A percentile compares a stretch with the other conserved stretches of the same genome.
These are phyloP conservation scores for Dynastes grantii DNA, from an alignment of 2,888 invertebrate species.

Conservation along the genomic window DNA sequence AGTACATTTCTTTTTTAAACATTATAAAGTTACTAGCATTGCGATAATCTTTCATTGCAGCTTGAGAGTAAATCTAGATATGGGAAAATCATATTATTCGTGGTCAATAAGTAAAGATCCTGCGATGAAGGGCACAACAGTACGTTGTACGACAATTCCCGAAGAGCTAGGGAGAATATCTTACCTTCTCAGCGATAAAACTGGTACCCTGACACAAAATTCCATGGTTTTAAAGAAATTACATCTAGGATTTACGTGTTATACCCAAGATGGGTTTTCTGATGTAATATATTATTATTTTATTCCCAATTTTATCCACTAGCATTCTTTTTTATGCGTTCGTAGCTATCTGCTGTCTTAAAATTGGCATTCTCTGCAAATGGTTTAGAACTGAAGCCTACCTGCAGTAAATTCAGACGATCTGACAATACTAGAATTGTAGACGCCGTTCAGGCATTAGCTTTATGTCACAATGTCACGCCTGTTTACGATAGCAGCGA, in stretches of 20 bases:
- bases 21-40: background rate
- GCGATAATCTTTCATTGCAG: constrained; percentile 70
- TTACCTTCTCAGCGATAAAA: constrained; percentile 98
- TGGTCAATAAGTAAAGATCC: constrained; percentile 97
- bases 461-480: constrained; percentile 99
- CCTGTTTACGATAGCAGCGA: constrained; percentile 87
- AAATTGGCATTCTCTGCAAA: constrained; percentile 68
- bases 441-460: constrained; percentile 94
- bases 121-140: constrained; percentile 94
- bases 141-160: constrained; percentile 97
- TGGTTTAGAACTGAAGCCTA: constrained; percentile 51
- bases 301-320: constrained; percentile 3
- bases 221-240: constrained; percentile 98
- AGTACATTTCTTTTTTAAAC: constrained; percentile 58
- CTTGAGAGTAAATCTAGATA: constrained; percentile 97
- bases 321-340: background rate
- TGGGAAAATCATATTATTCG: constrained; percentile 98
- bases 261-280: constrained; percentile 88
- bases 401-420: constrained; percentile 74
- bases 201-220: constrained; percentile 98
- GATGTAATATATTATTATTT: constrained; percentile 73
- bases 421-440: constrained; percentile 84
- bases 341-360: constrained; percentile 71
- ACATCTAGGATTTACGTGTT: constrained; percentile 94
- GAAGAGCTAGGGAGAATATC: constrained; percentile 98